phyloP scores from a whole-genome alignment of 2,113 vertebrate species.

The Bucco capensis region DNA sequence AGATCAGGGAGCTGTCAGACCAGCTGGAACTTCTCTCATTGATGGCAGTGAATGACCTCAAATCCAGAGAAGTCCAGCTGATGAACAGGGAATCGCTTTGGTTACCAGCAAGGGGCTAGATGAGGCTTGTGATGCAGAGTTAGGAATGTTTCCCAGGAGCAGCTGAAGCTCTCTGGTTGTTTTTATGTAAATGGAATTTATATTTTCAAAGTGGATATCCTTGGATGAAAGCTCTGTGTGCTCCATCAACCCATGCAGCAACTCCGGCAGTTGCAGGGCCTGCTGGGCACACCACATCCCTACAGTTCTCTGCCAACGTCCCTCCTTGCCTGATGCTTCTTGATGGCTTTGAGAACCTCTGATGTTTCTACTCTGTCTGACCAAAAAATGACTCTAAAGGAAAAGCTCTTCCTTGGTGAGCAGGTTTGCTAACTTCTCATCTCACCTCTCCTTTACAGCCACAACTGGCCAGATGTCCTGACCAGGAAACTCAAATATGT shows the following conservation, averaged over 20 bases:
- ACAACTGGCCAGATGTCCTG: constrained; percentile 82
- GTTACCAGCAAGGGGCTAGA: neutral
- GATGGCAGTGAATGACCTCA: neutral
- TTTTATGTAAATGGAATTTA: neutral
- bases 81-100: neutral
- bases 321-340: neutral
- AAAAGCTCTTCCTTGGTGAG: neutral
- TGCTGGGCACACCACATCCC: neutral
- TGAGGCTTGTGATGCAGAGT: neutral
- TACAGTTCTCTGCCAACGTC: neutral
- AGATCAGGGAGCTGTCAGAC: neutral
- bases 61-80: neutral
- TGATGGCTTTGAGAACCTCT: neutral
- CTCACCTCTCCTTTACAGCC: constrained; percentile 62
- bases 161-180: neutral
- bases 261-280: neutral
- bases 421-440: neutral
- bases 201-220: neutral
- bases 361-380: neutral
- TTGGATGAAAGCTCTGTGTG: neutral
- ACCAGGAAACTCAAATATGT: constrained; percentile 84
- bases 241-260: neutral
- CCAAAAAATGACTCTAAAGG: neutral
- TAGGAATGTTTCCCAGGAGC: neutral
- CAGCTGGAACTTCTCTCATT: neutral